phyloP scores from a whole-genome alignment of 2,888 invertebrate genomes.

The Folsomia candida region DNA sequence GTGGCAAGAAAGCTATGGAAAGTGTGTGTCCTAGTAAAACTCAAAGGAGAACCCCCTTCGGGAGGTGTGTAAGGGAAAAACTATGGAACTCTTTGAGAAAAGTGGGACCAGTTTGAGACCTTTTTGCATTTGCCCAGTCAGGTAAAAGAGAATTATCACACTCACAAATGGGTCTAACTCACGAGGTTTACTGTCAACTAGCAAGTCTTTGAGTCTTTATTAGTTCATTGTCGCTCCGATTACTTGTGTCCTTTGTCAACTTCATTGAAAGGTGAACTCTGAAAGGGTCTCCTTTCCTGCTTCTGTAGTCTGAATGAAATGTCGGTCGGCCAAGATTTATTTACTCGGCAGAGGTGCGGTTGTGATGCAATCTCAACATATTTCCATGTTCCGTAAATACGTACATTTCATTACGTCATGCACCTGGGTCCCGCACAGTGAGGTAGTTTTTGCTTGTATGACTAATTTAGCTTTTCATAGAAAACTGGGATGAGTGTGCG shows the following conservation, averaged over 20 bases:
- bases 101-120: not conserved
- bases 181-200: slow-evolving; percentile 20
- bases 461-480: not conserved
- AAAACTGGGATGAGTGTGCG: not conserved
- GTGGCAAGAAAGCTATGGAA: too few species aligned
- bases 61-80: too few species aligned
- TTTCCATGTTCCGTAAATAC: not conserved
- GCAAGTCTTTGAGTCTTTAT: slow-evolving; percentile 9
- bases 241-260: slow-evolving; percentile 2
- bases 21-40: too few species aligned
- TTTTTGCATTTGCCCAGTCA: not conserved
- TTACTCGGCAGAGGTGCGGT: not conserved
- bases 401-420: not conserved
- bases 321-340: slow-evolving; percentile 10
- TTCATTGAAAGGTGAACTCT: not conserved
- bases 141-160: slow-evolving; percentile 11
- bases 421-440: not conserved
- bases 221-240: slow-evolving; percentile 16
- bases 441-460: not conserved
- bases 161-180: not conserved
- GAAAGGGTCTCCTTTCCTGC: not conserved
- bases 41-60: too few species aligned
- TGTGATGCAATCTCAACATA: not conserved
- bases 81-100: not conserved
- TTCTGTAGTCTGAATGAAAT: slow-evolving; percentile 9